Percentiles rank a stretch among this genome's conserved stretches.
Evolutionary conservation across 2,113 vertebrate genomes (phyloP).

Genomic region (Bubo blakistoni): DNA sequence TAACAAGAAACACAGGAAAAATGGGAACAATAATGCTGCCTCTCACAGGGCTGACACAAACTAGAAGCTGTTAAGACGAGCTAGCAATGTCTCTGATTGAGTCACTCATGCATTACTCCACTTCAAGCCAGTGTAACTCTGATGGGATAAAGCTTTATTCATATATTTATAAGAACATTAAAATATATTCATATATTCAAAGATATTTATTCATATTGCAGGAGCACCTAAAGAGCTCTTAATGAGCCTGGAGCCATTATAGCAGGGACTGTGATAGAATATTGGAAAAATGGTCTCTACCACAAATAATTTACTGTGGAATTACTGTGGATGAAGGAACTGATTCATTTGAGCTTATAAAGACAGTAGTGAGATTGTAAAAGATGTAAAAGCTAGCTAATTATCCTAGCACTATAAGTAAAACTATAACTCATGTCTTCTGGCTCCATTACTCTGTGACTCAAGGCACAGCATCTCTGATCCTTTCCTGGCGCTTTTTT

Average conservation of each 20-base stretch:
- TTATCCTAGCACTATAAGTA: neutral
- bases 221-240: neutral
- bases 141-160: neutral
- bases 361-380: neutral
- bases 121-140: neutral
- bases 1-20: neutral
- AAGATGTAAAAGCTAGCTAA: neutral
- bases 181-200: slow-evolving; percentile 1
- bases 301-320: neutral
- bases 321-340: neutral
- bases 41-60: neutral
- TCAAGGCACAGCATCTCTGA: neutral
- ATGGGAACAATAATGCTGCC: neutral
- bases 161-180: neutral
- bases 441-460: neutral
- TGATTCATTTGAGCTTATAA: neutral
- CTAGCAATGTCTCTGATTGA: neutral
- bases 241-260: neutral
- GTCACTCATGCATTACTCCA: neutral
- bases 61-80: neutral
- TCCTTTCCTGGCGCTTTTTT: neutral
- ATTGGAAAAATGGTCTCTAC: neutral
- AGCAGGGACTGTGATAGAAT: neutral
- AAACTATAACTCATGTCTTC: neutral
- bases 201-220: neutral